Base-by-base conservation (phyloP, 2,113 vertebrate species). In the Delphinus delphis region DNA sequence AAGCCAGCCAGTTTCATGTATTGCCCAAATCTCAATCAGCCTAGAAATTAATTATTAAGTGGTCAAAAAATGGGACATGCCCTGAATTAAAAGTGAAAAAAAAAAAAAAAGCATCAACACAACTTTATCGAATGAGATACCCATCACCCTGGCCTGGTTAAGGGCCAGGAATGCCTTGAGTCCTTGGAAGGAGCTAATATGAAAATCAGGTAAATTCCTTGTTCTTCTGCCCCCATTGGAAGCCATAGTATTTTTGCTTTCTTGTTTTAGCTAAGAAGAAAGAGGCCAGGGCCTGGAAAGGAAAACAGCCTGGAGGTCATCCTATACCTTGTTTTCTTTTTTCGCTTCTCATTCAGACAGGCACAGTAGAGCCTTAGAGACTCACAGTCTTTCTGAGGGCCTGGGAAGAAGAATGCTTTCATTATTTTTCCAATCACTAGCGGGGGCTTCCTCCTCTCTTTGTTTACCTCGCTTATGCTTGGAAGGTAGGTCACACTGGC, bases 401-500 rank as follows among this genome's bases (percentile, higher is more conserved):
- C 67, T 53, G 28, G n/a, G 91, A 87, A 84, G 84, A 88, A 76
- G 33, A 67, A 58, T 20, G 71, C n/a, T 63, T 58, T 84, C 92
- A 33, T 89, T 60, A 55, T 62, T 77, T 96, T 80, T 77, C 81
- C 84, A 79, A 4, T 88, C 62, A 58, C 93, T 85, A 73, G 71
- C 14, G 62, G 47, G 12, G 36, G 17, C n/a, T 33, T 63, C 14
- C 2, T 33, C 76, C 41, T 68, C 12, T 77, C 81, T 84, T 80
- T 93, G 93, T 93, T 95, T 96, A 79, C 77, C 82, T 95, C 8
- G 17, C n/a, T 13, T 3, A 62, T 38, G 92, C 77, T 63, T 44
- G 36, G 41, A 74, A 68, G 60, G 88, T 62, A 38, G 79, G 93
- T 90, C 63, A 71, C 81, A 28, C 83, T 96, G 62, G 55, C 71